Conservation (phyloP, 1,140 invertebrate genomes). For the Probaryconus sp. region DNA sequence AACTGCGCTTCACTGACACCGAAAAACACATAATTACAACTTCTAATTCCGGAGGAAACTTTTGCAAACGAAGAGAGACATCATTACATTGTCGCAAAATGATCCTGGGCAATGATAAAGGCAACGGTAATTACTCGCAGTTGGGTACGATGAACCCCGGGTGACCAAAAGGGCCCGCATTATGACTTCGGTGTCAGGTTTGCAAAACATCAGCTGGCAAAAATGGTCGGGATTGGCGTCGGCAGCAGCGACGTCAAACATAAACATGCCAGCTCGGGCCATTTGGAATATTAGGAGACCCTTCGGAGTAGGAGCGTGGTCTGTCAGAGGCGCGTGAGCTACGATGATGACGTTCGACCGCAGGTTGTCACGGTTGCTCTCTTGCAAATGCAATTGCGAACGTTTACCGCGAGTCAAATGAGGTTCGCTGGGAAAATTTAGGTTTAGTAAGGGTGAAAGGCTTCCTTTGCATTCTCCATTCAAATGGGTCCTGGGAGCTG, state of each 20-base stretch:
- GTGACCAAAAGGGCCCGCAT: slow-evolving; percentile 28
- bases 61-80: slow-evolving; percentile 21
- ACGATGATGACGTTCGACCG: slow-evolving; percentile 75
- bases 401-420: slow-evolving; percentile 70
- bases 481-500: slow-evolving; percentile 18
- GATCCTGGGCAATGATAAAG: slow-evolving; percentile 52
- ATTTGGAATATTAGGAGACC: slow-evolving; percentile 74
- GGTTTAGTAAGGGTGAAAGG: slow-evolving; percentile 58
- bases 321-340: slow-evolving; percentile 71
- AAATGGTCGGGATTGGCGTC: slow-evolving; percentile 70
- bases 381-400: slow-evolving; percentile 68
- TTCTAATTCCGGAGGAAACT: slow-evolving; percentile 39
- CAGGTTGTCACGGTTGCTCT: slow-evolving; percentile 70
- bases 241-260: slow-evolving; percentile 72
- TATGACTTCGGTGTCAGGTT: slow-evolving; percentile 48
- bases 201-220: slow-evolving; percentile 72
- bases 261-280: slow-evolving; percentile 73
- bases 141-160: slow-evolving; percentile 40
- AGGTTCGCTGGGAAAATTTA: slow-evolving; percentile 67
- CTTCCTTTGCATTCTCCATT: slow-evolving; percentile 28
- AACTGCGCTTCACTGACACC: no score
- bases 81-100: slow-evolving; percentile 51
- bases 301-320: slow-evolving; percentile 67
- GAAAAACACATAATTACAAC: slow-evolving; percentile 8
- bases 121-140: slow-evolving; percentile 50